Evolutionary conservation across 2,797 vertebrate species (phyloP).

Genomic region (Onychomys arenicola): DNA sequence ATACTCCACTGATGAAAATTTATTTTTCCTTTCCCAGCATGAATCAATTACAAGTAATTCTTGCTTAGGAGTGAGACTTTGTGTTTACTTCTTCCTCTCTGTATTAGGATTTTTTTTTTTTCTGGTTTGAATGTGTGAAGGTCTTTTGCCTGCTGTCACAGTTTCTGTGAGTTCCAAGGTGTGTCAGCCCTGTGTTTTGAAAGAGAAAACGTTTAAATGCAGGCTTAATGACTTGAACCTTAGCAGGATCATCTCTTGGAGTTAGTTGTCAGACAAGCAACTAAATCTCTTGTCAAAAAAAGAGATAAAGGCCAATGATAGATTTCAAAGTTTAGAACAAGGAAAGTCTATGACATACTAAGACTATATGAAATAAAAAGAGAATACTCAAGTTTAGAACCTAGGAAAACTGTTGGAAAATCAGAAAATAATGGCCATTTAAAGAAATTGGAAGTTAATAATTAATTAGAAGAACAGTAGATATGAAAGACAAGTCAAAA

Average conservation of each 20-base stretch:
- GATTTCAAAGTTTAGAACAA: neutral
- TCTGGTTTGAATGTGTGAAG: neutral
- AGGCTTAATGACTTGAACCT: neutral
- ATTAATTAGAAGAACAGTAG: neutral
- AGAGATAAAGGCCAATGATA: neutral
- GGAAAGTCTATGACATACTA: neutral
- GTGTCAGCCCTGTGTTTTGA: neutral
- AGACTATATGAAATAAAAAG: neutral
- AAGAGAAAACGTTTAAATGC: neutral
- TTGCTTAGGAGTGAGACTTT: neutral
- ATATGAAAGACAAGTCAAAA: neutral
- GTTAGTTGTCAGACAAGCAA: neutral
- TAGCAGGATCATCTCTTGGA: neutral
- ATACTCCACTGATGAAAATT: neutral
- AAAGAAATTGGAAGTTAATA: neutral
- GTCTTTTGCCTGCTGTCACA: neutral
- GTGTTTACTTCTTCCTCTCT: neutral
- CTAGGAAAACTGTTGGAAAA: neutral
- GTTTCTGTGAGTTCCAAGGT: neutral
- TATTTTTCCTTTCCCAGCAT: neutral
- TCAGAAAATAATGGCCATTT: neutral
- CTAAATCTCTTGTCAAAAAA: neutral
- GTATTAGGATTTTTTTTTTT: neutral
- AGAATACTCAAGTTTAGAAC: neutral
- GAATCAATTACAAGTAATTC: neutral